Evolutionary conservation across 2,888 invertebrate species (phyloP), one percentile per base, ranked within the genome.

Genomic region (Drosophila histrio): DNA sequence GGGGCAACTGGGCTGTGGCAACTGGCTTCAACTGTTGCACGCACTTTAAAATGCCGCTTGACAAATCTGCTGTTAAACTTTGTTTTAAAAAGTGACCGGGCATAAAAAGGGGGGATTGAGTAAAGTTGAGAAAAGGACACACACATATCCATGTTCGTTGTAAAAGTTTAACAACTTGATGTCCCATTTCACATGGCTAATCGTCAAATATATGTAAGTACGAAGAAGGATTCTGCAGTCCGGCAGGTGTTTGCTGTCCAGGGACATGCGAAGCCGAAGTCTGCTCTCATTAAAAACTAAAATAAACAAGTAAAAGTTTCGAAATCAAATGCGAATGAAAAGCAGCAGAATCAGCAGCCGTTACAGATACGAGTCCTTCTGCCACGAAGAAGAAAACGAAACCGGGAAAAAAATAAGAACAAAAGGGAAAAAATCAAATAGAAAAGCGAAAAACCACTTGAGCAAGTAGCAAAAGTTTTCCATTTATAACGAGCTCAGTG

Each of bases 401-500:
- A n/a, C n/a, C n/a, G 43, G 15, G 32, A 63, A 58, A 71, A 65
- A 68, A 44, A 21, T 44, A 47, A 69, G 63, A 73, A 68, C 59
- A 62, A 60, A 30, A 54, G 61, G 47, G 62, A 13, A 61, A 71
- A 49, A 60, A 65, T 36, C 58, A 77, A 65, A 77, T 64, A 66
- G 56, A 62, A 65, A 54, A 60, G 68, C 66, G 60, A 50, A 72
- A 86, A 88, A 79, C 79, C 87, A 88, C 83, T 88, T 86, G 87
- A 88, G 80, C 79, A 86, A 86, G 87, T 72, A 69, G 84, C 70
- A 79, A 84, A 84, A 84, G 87, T 88, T 84, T 84, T 86, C 70
- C 88, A 86, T 84, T 84, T 88, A 88, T 84, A 84, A 88, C 88
- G 87, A 84, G 84, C 88, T 76, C 82, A 56, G 79, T 54, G 73